These are phyloP conservation scores for Notarius quadriscutis DNA, from an alignment of 2,113 vertebrate genomes.

Conservation along the genomic window DNA sequence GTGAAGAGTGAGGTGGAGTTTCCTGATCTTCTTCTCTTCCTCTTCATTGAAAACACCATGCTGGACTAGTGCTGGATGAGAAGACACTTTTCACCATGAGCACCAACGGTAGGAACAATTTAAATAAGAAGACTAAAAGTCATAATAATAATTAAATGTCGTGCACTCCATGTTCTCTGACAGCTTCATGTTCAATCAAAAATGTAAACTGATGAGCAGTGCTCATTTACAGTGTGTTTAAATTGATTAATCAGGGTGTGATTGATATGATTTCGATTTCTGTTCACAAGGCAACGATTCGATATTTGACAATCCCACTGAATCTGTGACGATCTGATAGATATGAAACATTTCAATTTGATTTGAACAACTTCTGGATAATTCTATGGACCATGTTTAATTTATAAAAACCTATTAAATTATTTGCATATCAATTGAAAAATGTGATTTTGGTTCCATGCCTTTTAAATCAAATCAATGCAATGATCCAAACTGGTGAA, in stretches of 20 bases:
- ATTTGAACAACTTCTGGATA: neutral
- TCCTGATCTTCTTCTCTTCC: neutral
- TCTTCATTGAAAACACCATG: neutral
- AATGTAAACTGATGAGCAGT: neutral
- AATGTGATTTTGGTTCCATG: too few species aligned
- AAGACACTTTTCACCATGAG: conserved; percentile 40
- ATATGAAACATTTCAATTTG: neutral
- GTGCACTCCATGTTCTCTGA: neutral
- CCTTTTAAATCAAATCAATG: too few species aligned
- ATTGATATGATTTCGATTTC: neutral
- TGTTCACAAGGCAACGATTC: neutral
- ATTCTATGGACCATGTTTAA: neutral
- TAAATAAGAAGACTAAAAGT: neutral
- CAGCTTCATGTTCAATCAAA: neutral
- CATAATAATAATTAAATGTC: neutral
- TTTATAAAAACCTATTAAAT: neutral
- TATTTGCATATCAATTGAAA: neutral
- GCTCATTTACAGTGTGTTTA: neutral
- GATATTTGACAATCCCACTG: too few species aligned
- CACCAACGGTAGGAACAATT: conserved; percentile 36
- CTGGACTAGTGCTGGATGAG: neutral
- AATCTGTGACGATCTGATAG: neutral
- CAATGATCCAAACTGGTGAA: too few species aligned
- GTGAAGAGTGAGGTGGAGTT: neutral
- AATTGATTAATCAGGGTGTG: neutral